These are phyloP conservation scores for Tryphoninae sp. DNA, from an alignment of 2,888 invertebrate species.

Conservation along the genomic window DNA sequence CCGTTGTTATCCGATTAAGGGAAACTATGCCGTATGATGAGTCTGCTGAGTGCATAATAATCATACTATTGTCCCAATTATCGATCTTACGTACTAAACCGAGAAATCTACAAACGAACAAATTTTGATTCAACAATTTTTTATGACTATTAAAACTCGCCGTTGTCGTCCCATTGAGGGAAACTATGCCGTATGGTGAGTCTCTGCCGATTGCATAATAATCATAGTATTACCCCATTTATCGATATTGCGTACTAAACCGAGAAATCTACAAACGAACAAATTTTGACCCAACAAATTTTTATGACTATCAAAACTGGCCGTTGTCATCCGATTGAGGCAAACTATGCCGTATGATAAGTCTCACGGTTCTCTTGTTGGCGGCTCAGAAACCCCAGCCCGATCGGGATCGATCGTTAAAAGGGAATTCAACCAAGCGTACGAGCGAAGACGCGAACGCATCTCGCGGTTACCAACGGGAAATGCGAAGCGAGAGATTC, in stretches of 20 bases:
- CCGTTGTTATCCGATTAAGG: too few relatives aligned
- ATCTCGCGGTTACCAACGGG: constrained; percentile 34
- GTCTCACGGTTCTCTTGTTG: not conserved
- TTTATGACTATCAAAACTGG: not conserved
- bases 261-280: too few relatives aligned
- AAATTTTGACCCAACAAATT: not conserved
- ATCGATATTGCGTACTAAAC: constrained; percentile 11
- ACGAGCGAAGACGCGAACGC: constrained; percentile 9
- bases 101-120: not conserved
- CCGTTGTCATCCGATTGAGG: not conserved
- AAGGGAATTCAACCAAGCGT: not conserved
- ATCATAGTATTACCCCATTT: constrained; percentile 49
- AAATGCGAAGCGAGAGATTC: constrained; percentile 18
- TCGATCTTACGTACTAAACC: not conserved
- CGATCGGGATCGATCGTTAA: constrained; percentile 32
- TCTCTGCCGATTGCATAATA: constrained; percentile 70
- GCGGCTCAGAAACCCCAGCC: not conserved
- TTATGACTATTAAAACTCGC: not conserved
- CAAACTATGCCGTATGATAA: not conserved
- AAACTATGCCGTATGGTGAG: not conserved
- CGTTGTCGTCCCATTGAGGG: too few relatives aligned
- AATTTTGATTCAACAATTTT: not conserved
- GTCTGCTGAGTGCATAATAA: constrained; percentile 69
- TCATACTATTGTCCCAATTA: constrained; percentile 51
- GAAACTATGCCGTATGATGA: too few relatives aligned